Percentiles rank a stretch among this genome's conserved stretches.
phyloP scores from a whole-genome alignment of 2,888 invertebrate genomes.

The Scaptomyza tumidula region DNA sequence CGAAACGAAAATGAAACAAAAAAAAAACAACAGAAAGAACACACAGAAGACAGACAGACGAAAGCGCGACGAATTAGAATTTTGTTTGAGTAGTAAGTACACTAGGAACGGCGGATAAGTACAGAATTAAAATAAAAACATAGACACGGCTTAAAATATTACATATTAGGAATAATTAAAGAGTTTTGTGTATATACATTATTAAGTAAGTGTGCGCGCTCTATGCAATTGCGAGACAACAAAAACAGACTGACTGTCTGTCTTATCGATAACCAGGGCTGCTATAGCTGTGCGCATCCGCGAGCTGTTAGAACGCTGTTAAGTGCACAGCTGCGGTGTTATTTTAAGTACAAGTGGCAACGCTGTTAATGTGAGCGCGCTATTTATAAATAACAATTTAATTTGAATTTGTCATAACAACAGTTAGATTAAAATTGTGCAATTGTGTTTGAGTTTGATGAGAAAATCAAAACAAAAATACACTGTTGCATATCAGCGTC shows the following conservation, averaged over 20 bases:
- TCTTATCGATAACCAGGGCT: conserved; percentile 33
- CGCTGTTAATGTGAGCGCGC: conserved; percentile 9
- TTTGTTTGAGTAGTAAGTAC: conserved; percentile 53
- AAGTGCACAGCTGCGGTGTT: conserved; percentile 9
- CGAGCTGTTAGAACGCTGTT: conserved; percentile 10
- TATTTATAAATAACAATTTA: conserved; percentile 14
- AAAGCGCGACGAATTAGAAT: conserved; percentile 20
- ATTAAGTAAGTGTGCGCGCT: conserved; percentile 20
- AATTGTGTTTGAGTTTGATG: conserved; percentile 22
- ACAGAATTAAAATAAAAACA: conserved; percentile 29
- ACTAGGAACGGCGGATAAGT: conserved; percentile 24
- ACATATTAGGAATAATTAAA: conserved; percentile 39
- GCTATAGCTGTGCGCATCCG: not conserved
- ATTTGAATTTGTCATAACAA: conserved; percentile 4
- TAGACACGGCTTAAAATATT: conserved; percentile 32
- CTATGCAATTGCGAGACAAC: conserved; percentile 39
- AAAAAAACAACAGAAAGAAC: conserved; percentile 8
- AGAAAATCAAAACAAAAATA: conserved; percentile 11
- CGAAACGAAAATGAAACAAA: conserved; percentile 10
- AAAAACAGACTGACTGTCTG: conserved; percentile 39
- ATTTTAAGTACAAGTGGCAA: conserved; percentile 19
- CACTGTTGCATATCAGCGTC: conserved; percentile 1
- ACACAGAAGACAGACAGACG: conserved; percentile 23
- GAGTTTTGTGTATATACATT: conserved; percentile 24
- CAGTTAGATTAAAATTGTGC: not conserved